phyloP scores from a whole-genome alignment of 2,113 vertebrate species.

The Pagrus major region DNA sequence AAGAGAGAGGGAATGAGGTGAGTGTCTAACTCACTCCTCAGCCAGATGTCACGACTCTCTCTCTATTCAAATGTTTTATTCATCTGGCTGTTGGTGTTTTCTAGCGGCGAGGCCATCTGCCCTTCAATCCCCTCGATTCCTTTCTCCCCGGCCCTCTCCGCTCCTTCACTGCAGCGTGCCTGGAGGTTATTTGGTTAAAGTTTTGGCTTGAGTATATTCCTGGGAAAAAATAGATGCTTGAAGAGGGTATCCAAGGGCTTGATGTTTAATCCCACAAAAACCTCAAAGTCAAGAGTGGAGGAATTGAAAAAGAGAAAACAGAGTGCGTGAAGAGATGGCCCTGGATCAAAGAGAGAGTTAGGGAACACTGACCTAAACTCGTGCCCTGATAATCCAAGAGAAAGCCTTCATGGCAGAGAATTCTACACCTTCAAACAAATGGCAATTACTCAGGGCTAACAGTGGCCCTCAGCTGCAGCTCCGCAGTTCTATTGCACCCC shows the following conservation, averaged over 20 bases:
- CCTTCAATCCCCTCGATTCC: conserved; percentile 35
- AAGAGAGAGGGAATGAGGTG: conserved; percentile 11
- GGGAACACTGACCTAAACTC: conserved; percentile 44
- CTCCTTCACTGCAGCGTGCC: conserved; percentile 35
- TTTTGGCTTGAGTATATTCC: conserved; percentile 30
- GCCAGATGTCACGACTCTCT: conserved; percentile 63
- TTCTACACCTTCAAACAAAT: conserved; percentile 46
- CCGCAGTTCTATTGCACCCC: conserved; percentile 28
- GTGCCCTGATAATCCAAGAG: conserved; percentile 60
- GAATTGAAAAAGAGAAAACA: conserved; percentile 27
- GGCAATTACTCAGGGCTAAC: conserved; percentile 32
- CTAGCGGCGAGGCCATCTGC: conserved; percentile 51
- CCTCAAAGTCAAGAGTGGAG: conserved; percentile 29
- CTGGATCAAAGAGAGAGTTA: conserved; percentile 30
- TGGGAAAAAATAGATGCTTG: conserved; percentile 12
- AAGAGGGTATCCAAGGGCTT: conserved; percentile 21
- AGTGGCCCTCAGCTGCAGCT: conserved; percentile 5
- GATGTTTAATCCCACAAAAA: conserved; percentile 55
- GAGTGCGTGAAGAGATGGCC: background rate
- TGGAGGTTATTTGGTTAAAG: conserved; percentile 5
- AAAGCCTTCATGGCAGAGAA: conserved; percentile 31
- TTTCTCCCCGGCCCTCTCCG: conserved; percentile 7
- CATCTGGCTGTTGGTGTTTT: conserved; percentile 66
- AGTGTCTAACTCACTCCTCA: conserved; percentile 51
- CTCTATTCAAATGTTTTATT: conserved; percentile 77